Conservation (phyloP, 2,797 vertebrate species). For the Pantherophis alleghaniensis region DNA sequence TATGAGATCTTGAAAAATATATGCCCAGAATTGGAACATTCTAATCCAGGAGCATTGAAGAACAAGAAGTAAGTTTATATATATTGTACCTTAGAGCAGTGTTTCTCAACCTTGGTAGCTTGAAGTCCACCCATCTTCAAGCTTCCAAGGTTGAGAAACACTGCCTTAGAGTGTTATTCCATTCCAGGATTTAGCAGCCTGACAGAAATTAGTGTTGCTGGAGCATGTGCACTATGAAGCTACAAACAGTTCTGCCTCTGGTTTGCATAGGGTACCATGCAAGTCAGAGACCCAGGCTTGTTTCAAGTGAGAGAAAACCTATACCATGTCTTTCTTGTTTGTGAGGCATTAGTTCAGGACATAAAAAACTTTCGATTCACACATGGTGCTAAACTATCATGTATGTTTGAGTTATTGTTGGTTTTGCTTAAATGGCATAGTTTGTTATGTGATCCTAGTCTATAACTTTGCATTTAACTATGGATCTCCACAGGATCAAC, state of each 20-base stretch:
- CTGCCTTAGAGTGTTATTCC: background rate
- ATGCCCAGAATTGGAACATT: constrained; percentile 85
- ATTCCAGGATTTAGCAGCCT: background rate
- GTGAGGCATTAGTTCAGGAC: background rate
- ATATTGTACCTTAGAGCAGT: background rate
- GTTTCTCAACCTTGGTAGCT: no score
- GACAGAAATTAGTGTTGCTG: background rate
- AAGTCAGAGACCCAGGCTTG: background rate
- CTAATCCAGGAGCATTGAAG: constrained; percentile 79
- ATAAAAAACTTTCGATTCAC: background rate
- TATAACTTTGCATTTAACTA: background rate
- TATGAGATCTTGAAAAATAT: constrained; percentile 84
- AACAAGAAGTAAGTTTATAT: constrained; percentile 79
- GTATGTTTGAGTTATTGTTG: background rate
- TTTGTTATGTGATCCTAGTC: background rate
- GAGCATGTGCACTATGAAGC: background rate
- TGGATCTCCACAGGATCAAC: background rate
- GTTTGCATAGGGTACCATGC: background rate
- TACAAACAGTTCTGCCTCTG: background rate
- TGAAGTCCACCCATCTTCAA: no score
- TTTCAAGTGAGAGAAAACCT: background rate
- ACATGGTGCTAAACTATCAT: background rate
- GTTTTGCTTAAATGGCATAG: background rate
- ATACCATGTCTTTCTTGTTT: background rate
- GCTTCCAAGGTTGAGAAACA: no score